Evolutionary conservation across 2,113 vertebrate genomes (phyloP), one percentile per base, ranked within the genome.

Genomic region (Condylura cristata): DNA sequence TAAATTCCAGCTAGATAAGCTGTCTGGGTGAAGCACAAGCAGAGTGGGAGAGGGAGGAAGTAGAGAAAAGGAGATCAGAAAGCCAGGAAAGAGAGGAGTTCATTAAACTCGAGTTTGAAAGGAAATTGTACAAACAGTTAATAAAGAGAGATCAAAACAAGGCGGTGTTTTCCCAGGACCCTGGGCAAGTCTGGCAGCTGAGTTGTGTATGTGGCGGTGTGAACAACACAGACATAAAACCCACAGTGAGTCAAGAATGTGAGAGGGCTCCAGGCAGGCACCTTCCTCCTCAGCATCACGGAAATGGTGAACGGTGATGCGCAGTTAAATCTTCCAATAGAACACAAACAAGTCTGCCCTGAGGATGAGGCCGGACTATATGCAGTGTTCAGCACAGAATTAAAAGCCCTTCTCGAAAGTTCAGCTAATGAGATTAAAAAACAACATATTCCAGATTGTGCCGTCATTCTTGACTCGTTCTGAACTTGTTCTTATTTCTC

Each of bases 91-190:
- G 95, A 96, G 97, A 97, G 97, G 96, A 79, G 97, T 97, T 98
- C 98, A 96, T 98, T 97, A 98, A 97, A 97, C 94, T 97, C 14
- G 24, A 97, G 95, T 96, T 98, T 96, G 94, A 97, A 97, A 98
- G 98, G 97, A 98, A 98, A 97, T 95, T 97, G 96, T 97, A 96
- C 96, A 98, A 97, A 97, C 98, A 98, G 91, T 96, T 97, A 98
- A 96, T 97, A 97, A 93, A 94, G 91, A 96, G 95, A 98, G 95
- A 98, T 98, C 97, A 98, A 97, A 98, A 98, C 97, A 92, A 96
- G 89, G 83, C 97, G 91, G 89, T 97, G 97, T 96, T 96, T 98
- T 98, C 98, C 98, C 98, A 98, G 98, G 98, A 98, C 98, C 98
- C 90, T 87, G 94, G 80, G 97, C 61, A 65, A 96, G 93, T 56